phyloP scores from a whole-genome alignment of 2,888 invertebrate genomes.

The Apoderus coryli region DNA sequence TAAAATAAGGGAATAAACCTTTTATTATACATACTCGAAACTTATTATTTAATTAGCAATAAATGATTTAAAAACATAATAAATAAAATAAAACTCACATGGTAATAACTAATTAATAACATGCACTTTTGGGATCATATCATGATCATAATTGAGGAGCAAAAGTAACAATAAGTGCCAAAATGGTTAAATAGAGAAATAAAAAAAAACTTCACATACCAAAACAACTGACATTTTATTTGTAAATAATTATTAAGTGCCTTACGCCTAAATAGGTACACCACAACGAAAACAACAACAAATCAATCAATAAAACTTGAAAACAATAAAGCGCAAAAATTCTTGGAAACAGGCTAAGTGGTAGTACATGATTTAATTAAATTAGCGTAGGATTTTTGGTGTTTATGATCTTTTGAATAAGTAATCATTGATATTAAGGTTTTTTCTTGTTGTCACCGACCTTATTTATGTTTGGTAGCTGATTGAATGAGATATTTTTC shows the following conservation, averaged over 20 bases:
- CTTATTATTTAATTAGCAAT: too few relatives aligned
- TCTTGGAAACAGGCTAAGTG: constrained; percentile 9
- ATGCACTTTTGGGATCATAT: too few relatives aligned
- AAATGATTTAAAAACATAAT: too few relatives aligned
- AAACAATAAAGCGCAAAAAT: not conserved
- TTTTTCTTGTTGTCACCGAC: constrained; percentile 10
- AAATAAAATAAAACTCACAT: too few relatives aligned
- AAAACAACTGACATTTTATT: constrained; percentile 5
- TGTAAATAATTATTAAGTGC: constrained; percentile 3
- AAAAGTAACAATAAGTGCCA: constrained; percentile 5
- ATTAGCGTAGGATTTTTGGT: constrained; percentile 8
- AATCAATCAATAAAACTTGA: constrained; percentile 2
- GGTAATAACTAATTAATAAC: too few relatives aligned
- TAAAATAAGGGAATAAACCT: too few relatives aligned
- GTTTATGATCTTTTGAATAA: constrained; percentile 6
- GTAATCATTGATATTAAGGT: constrained; percentile 10
- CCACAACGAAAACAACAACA: too few relatives aligned
- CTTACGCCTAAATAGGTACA: constrained; percentile 4
- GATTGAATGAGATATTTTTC: constrained; percentile 6
- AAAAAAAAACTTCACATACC: not conserved
- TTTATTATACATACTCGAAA: too few relatives aligned
- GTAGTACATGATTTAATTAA: constrained; percentile 7
- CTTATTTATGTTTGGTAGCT: constrained; percentile 8
- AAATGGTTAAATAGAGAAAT: constrained; percentile 1
- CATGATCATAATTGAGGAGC: constrained; percentile 3